phyloP scores from a whole-genome alignment of 1,140 invertebrate species.

The Plectus sambesii region DNA sequence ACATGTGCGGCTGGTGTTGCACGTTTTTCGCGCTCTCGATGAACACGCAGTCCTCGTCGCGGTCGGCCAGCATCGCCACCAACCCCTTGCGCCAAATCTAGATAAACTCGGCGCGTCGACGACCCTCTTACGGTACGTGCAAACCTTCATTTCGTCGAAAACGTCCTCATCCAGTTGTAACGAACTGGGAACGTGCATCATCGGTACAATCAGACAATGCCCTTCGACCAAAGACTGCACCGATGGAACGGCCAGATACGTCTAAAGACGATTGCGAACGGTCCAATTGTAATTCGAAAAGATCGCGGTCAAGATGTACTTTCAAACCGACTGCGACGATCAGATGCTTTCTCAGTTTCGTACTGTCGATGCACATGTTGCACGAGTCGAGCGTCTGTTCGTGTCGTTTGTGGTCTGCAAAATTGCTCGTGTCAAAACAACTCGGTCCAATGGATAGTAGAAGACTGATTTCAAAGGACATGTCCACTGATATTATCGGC shows the following conservation, averaged over 20 bases:
- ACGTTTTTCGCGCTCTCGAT: slow-evolving; percentile 72
- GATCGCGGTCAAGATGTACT: slow-evolving; percentile 47
- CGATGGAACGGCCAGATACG: slow-evolving; percentile 65
- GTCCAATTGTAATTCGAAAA: slow-evolving; percentile 9
- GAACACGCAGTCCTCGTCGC: slow-evolving; percentile 69
- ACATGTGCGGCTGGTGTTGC: slow-evolving; percentile 67
- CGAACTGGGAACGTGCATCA: slow-evolving; percentile 63
- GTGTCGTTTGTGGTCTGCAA: slow-evolving; percentile 58
- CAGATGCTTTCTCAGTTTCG: slow-evolving; percentile 70
- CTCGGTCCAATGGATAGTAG: too few relatives aligned
- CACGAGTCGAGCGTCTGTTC: slow-evolving; percentile 65
- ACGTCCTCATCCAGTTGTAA: slow-evolving; percentile 81
- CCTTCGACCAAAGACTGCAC: slow-evolving; percentile 66
- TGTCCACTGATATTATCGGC: too few relatives aligned
- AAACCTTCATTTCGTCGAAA: slow-evolving; percentile 67
- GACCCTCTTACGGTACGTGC: slow-evolving; percentile 10
- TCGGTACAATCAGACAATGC: slow-evolving; percentile 77
- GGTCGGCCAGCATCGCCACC: slow-evolving; percentile 60
- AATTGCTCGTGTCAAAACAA: too few relatives aligned
- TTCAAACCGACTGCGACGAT: slow-evolving; percentile 67
- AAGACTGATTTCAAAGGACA: too few relatives aligned
- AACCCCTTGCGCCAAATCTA: slow-evolving; percentile 60
- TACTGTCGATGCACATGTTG: slow-evolving; percentile 66
- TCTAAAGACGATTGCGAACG: slow-evolving; percentile 38
- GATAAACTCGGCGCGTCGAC: too few relatives aligned